Percentiles rank a stretch among this genome's conserved stretches.
Conservation (phyloP, 1,140 invertebrate species). For the Heliconius eleuchia region DNA sequence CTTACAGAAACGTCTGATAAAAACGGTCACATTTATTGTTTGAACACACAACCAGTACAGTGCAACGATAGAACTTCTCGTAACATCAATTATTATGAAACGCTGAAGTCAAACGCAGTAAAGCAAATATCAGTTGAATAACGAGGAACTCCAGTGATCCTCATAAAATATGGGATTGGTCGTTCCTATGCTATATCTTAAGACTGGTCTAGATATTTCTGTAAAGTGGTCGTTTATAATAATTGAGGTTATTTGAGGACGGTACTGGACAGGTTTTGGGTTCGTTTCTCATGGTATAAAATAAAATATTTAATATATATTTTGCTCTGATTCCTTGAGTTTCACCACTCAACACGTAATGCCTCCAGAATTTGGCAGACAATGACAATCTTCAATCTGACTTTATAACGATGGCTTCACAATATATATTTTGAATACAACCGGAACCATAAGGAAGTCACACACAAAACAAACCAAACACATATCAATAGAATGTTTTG, state of each 20-base stretch:
- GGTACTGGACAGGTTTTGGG: neutral
- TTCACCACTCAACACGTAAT: too few species aligned
- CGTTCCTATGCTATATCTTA: neutral
- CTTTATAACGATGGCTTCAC: too few species aligned
- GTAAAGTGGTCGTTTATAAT: neutral
- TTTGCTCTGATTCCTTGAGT: too few species aligned
- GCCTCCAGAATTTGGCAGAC: too few species aligned
- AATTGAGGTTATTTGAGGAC: neutral
- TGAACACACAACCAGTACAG: neutral
- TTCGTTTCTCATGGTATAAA: too few species aligned
- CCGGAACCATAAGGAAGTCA: neutral
- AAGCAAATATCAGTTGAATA: constrained; percentile 29
- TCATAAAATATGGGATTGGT: constrained; percentile 15
- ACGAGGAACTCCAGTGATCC: constrained; percentile 19
- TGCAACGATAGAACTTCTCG: neutral
- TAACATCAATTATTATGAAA: constrained; percentile 25
- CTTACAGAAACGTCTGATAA: too few species aligned
- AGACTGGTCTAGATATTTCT: neutral
- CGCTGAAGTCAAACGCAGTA: constrained; percentile 23
- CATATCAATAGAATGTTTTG: constrained; percentile 30
- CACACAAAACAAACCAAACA: constrained; percentile 13
- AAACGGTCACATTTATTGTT: neutral
- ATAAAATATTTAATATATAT: too few species aligned
- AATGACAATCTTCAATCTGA: too few species aligned
- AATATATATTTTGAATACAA: neutral